Conservation (phyloP, 2,797 vertebrate species). For the Rhadinocentrus ornatus region DNA sequence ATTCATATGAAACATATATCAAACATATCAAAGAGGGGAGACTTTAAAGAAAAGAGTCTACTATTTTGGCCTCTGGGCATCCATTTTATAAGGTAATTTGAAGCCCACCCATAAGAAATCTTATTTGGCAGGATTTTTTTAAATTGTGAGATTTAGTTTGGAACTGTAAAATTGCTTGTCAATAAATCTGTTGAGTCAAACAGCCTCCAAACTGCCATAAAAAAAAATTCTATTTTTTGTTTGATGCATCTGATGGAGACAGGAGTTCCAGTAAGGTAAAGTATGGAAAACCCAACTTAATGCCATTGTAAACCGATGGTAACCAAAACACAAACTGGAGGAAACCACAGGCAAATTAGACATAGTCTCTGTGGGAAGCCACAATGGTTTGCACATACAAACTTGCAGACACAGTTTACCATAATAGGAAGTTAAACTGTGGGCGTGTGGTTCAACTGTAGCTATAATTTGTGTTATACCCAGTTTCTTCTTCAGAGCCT, state of each 20-base stretch:
- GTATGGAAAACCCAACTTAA: conserved; percentile 8
- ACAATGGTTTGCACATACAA: conserved; percentile 24
- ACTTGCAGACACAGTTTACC: conserved; percentile 16
- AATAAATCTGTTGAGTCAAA: conserved; percentile 17
- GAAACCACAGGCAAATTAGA: conserved; percentile 63
- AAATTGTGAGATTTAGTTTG: not conserved
- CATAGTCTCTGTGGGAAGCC: conserved; percentile 48
- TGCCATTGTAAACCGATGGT: conserved; percentile 29
- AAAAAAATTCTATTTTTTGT: not conserved
- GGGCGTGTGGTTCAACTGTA: conserved; percentile 33
- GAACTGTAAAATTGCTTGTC: conserved; percentile 15
- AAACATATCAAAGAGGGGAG: not conserved
- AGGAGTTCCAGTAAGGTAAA: conserved; percentile 11
- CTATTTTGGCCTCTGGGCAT: not conserved
- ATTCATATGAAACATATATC: not conserved
- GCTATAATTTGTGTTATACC: conserved; percentile 3
- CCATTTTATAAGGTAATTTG: not conserved
- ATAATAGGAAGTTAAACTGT: conserved; percentile 28
- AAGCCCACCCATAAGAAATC: not conserved
- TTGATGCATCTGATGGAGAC: conserved; percentile 5
- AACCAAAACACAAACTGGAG: conserved; percentile 33
- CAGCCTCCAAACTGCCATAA: conserved; percentile 30
- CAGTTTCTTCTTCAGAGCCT: conserved; percentile 16
- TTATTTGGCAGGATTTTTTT: not conserved
- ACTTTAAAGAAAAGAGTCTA: too few species aligned